These are phyloP conservation scores for Cheilosia vulpina DNA, from an alignment of 2,888 invertebrate genomes.

Conservation along the genomic window DNA sequence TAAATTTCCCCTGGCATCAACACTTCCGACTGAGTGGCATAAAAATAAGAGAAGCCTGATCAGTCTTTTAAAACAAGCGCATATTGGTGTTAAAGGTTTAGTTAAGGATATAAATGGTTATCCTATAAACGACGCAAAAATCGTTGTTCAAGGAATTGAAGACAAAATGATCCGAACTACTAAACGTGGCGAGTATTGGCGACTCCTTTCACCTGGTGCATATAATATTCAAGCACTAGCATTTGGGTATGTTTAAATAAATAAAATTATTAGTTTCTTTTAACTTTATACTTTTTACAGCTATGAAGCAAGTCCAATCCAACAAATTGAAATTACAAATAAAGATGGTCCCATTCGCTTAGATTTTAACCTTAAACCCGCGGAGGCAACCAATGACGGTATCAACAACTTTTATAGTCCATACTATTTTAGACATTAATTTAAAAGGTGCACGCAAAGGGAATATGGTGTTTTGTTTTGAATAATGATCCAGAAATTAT, in stretches of 20 bases:
- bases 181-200: constrained; percentile 95
- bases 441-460: constrained; percentile 55
- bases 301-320: constrained; percentile 84
- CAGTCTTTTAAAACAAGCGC: constrained; percentile 91
- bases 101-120: constrained; percentile 82
- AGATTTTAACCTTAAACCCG: constrained; percentile 82
- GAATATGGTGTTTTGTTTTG: constrained; percentile 58
- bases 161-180: constrained; percentile 92
- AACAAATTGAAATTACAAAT: constrained; percentile 82
- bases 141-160: constrained; percentile 90
- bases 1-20: constrained; percentile 92
- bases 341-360: constrained; percentile 80
- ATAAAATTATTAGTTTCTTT: too few relatives aligned
- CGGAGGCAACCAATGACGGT: constrained; percentile 82
- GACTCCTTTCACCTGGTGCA: constrained; percentile 93
- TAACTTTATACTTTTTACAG: constrained; percentile 80
- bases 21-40: constrained; percentile 91
- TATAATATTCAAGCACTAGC: constrained; percentile 91
- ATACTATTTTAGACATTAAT: constrained; percentile 81
- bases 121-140: constrained; percentile 87
- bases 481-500: constrained; percentile 2
- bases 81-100: constrained; percentile 87
- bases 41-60: constrained; percentile 94
- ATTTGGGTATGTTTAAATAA: constrained; percentile 86
- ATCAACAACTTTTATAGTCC: constrained; percentile 82